Evolutionary conservation across 2,888 invertebrate genomes (phyloP).

Genomic region (Cerceris rybyensis): DNA sequence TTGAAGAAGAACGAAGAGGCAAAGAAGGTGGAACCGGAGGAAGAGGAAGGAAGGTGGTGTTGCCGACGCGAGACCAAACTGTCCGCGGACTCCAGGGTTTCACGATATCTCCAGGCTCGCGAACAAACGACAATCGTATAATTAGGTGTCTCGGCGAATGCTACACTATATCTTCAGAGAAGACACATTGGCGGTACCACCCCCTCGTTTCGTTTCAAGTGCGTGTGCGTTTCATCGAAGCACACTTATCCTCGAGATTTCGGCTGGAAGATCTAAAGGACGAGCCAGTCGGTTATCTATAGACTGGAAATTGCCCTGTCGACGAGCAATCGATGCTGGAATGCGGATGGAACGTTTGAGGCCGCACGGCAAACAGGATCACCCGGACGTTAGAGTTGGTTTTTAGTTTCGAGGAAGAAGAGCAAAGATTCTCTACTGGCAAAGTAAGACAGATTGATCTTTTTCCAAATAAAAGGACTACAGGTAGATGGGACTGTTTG

Average conservation of each 20-base stretch:
- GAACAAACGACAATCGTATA: conserved; percentile 80
- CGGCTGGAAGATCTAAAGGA: conserved; percentile 5
- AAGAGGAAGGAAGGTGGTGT: conserved; percentile 42
- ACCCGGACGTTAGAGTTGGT: conserved; percentile 45
- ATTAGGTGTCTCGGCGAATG: conserved; percentile 78
- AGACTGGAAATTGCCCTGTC: conserved; percentile 61
- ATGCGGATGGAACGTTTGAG: conserved; percentile 62
- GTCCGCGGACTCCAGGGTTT: conserved; percentile 60
- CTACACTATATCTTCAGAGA: conserved; percentile 71
- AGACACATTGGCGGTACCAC: conserved; percentile 69
- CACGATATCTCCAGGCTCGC: conserved; percentile 69
- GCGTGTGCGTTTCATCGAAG: conserved; percentile 12
- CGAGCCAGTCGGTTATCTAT: conserved; percentile 3
- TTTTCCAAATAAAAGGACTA: no score
- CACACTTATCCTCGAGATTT: conserved; percentile 27
- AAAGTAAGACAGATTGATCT: no score
- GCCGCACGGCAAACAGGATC: conserved; percentile 52
- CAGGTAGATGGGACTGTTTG: no score
- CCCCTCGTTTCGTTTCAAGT: conserved; percentile 18
- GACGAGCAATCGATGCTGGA: conserved; percentile 66
- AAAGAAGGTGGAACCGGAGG: conserved; percentile 11
- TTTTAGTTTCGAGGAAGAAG: conserved; percentile 6
- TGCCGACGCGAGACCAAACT: conserved; percentile 67
- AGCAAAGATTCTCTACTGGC: no score
- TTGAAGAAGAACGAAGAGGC: conserved; percentile 7